Evolutionary conservation across 2,888 invertebrate genomes (phyloP).

Genomic region (Euproctis similis): DNA sequence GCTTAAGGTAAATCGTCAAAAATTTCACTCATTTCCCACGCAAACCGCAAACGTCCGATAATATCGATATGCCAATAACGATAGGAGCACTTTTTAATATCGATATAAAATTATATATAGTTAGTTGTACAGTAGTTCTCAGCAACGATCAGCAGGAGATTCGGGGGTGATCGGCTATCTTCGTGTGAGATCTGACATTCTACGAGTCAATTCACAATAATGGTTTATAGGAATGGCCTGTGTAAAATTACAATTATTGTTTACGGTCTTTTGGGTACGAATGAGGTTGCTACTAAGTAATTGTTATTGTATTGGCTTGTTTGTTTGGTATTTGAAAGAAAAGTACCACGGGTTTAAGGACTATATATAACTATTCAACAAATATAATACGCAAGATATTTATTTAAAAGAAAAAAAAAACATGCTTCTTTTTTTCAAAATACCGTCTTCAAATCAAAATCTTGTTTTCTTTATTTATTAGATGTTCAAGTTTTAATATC

Average conservation of each 20-base stretch:
- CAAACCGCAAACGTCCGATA: conserved; percentile 50
- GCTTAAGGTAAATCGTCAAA: conserved; percentile 30
- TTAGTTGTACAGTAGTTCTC: conserved; percentile 53
- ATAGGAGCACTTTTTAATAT: conserved; percentile 38
- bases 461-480: no score
- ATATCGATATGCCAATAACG: conserved; percentile 52
- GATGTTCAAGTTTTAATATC: no score
- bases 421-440: no score
- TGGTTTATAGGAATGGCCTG: conserved; percentile 18
- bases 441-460: no score
- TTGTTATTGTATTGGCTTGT: conserved; percentile 28
- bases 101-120: conserved; percentile 28
- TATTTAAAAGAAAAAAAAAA: no score
- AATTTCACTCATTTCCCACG: conserved; percentile 47
- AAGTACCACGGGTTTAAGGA: no score
- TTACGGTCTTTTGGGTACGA: conserved; percentile 34
- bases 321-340: conserved; percentile 7
- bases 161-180: conserved; percentile 54
- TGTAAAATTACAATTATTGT: conserved; percentile 40
- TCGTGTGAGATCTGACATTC: conserved; percentile 64
- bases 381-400: no score
- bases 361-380: no score
- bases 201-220: conserved; percentile 40
- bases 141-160: conserved; percentile 53
- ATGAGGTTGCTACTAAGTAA: conserved; percentile 28